phyloP scores from a whole-genome alignment of 2,797 vertebrate species.

The Halcyon badia region DNA sequence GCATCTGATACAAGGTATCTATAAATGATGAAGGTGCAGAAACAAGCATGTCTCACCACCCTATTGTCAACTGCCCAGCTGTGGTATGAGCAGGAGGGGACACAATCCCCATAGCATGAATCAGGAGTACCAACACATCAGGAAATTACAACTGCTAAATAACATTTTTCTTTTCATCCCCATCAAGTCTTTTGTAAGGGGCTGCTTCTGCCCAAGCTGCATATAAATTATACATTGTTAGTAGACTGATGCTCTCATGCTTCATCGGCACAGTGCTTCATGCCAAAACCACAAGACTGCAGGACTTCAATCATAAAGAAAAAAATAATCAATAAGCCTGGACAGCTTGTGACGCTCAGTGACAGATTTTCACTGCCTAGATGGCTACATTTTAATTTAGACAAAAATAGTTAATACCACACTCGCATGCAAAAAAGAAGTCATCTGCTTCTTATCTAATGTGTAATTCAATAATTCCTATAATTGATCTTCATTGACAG shows the following conservation, averaged over 20 bases:
- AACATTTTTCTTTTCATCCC: neutral
- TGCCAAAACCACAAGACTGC: neutral
- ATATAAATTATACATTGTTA: neutral
- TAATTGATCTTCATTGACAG: conserved; percentile 74
- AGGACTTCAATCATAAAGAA: conserved; percentile 1
- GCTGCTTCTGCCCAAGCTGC: conserved; percentile 25
- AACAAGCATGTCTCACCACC: neutral
- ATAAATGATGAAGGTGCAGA: neutral
- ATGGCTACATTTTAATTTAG: conserved; percentile 29
- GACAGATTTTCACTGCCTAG: conserved; percentile 35
- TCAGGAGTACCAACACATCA: neutral
- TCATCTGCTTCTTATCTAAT: conserved; percentile 69
- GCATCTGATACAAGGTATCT: neutral
- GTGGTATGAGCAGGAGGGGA: neutral
- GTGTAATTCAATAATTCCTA: conserved; percentile 67
- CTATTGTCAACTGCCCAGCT: neutral
- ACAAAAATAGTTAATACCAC: conserved; percentile 13
- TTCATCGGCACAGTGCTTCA: neutral
- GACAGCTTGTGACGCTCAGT: conserved; percentile 24
- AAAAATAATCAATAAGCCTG: conserved; percentile 41
- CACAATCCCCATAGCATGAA: neutral
- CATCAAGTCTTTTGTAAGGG: neutral
- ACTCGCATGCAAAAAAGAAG: conserved; percentile 47
- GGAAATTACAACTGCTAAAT: neutral
- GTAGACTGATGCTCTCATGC: conserved; percentile 10